Evolutionary conservation across 2,888 invertebrate species (phyloP).

Genomic region (Troides helena): DNA sequence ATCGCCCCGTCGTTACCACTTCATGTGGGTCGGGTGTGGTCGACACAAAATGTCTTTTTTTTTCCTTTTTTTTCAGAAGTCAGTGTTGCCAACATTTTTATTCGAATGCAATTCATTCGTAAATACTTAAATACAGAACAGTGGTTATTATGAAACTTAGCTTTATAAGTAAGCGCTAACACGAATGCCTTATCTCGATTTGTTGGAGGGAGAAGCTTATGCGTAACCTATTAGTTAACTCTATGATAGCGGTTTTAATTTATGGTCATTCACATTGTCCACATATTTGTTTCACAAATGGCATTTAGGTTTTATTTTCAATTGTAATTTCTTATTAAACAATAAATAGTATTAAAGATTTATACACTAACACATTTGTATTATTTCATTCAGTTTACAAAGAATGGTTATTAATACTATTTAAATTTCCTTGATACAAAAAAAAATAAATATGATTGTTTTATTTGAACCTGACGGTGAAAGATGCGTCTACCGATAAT

Average conservation of each 20-base stretch:
- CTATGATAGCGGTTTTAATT: conserved; percentile 41
- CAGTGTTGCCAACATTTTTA: neutral
- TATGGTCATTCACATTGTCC: conserved; percentile 40
- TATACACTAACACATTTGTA: conserved; percentile 45
- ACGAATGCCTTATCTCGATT: conserved; percentile 36
- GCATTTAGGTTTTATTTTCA: conserved; percentile 41
- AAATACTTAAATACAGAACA: conserved; percentile 15
- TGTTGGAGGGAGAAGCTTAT: conserved; percentile 30
- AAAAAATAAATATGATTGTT: no score
- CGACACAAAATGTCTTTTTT: no score
- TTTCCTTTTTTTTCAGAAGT: no score
- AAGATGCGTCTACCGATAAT: no score
- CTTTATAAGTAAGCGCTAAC: conserved; percentile 33
- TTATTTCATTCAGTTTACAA: conserved; percentile 35
- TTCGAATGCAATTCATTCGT: neutral
- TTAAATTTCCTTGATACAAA: no score
- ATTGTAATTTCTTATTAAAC: conserved; percentile 55
- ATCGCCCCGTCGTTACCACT: no score
- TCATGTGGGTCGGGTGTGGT: no score
- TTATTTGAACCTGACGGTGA: no score
- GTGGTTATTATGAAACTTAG: conserved; percentile 10
- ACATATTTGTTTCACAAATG: conserved; percentile 30
- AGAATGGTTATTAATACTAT: no score
- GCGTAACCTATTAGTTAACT: conserved; percentile 36
- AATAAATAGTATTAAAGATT: conserved; percentile 72